Conservation (phyloP, 1,140 invertebrate species). For the Megalonaias nervosa region DNA sequence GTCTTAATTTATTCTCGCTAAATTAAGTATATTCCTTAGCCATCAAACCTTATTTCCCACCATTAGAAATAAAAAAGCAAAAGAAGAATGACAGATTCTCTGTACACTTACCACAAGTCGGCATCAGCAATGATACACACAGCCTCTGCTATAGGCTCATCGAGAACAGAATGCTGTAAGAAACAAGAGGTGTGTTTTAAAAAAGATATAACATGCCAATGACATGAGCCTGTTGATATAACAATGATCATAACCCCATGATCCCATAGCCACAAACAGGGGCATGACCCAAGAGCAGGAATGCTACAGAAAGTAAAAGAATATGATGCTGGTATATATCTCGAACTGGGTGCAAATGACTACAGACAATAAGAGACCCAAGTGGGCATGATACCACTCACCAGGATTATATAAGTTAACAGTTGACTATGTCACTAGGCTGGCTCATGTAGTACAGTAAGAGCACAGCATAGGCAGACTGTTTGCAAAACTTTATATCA, state of each 20-base stretch:
- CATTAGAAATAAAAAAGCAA: too few relatives aligned
- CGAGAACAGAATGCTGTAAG: conserved; percentile 71
- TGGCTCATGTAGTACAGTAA: not conserved
- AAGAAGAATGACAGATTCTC: too few relatives aligned
- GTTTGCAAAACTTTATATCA: too few relatives aligned
- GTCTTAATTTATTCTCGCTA: not conserved
- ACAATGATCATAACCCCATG: conserved; percentile 1
- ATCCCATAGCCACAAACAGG: not conserved
- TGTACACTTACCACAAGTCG: conserved; percentile 82
- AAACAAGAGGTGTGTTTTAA: conserved; percentile 28
- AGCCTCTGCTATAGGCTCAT: conserved; percentile 83
- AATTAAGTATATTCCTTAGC: not conserved
- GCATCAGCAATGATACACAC: conserved; percentile 88
- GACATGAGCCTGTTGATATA: conserved; percentile 1
- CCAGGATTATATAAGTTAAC: too few relatives aligned
- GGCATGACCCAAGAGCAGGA: not conserved
- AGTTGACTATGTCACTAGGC: not conserved
- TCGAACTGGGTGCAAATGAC: too few relatives aligned
- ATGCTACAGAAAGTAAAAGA: too few relatives aligned
- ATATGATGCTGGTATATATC: too few relatives aligned
- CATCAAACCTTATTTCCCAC: too few relatives aligned
- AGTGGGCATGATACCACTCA: too few relatives aligned
- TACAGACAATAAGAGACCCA: not conserved
- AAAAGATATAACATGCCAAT: too few relatives aligned
- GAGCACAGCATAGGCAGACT: too few relatives aligned